phyloP scores from a whole-genome alignment of 2,797 vertebrate genomes.

The Stomatorhinus walkeri region DNA sequence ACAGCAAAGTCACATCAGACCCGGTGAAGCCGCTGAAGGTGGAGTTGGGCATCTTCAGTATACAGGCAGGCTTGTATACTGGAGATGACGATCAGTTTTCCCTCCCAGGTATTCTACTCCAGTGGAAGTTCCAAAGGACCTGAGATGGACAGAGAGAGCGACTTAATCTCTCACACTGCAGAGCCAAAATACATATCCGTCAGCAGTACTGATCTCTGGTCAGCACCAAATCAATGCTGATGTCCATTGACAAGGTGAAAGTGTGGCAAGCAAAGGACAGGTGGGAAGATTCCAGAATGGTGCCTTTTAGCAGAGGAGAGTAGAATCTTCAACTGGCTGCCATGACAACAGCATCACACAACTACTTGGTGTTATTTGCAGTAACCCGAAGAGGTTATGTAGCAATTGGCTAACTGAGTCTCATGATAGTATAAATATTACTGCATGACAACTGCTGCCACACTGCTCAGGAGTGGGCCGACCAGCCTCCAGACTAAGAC shows the following conservation, averaged over 20 bases:
- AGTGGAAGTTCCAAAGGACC: background rate
- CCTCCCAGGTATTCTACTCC: background rate
- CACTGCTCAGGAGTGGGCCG: background rate
- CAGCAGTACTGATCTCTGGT: background rate
- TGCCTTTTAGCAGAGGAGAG: too few species aligned
- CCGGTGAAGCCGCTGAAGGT: background rate
- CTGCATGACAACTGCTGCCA: background rate
- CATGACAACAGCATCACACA: slow-evolving; percentile 11
- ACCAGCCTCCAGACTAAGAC: background rate
- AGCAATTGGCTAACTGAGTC: background rate
- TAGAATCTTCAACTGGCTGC: background rate
- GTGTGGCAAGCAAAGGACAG: background rate
- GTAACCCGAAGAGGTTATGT: background rate
- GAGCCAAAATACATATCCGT: background rate
- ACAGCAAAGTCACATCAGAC: background rate
- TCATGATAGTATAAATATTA: background rate
- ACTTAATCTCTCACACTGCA: background rate
- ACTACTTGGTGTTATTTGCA: background rate
- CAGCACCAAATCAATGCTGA: background rate
- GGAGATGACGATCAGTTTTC: background rate
- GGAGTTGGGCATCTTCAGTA: background rate
- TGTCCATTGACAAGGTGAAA: background rate
- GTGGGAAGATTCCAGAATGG: background rate
- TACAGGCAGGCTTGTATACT: background rate
- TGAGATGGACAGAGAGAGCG: background rate